These are phyloP conservation scores for Hydrotaea diabolus DNA, from an alignment of 2,888 invertebrate species.

Conservation along the genomic window DNA sequence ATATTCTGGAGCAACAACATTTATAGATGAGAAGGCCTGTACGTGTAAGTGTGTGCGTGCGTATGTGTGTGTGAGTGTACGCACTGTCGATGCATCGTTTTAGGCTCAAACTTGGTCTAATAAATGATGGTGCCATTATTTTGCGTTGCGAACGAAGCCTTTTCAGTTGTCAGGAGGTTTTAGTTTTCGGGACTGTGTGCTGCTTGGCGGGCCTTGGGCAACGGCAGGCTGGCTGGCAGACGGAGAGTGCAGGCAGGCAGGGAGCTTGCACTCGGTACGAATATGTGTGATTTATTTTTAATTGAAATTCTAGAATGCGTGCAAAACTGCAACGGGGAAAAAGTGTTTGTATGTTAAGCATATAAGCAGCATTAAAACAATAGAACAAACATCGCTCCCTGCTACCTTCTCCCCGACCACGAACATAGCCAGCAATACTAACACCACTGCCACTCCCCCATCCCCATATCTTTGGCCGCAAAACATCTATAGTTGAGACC, in stretches of 20 bases:
- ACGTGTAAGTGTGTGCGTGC: neutral
- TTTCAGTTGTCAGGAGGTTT: constrained; percentile 66
- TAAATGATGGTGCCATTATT: constrained; percentile 66
- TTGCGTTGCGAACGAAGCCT: constrained; percentile 65
- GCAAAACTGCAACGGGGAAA: constrained; percentile 71
- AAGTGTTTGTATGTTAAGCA: constrained; percentile 56
- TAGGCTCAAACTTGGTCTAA: constrained; percentile 65
- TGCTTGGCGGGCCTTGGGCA: constrained; percentile 49
- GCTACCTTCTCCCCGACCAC: neutral
- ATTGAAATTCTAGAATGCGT: constrained; percentile 81
- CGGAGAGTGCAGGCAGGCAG: neutral
- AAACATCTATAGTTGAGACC: constrained; percentile 54
- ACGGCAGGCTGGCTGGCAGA: constrained; percentile 1
- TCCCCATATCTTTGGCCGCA: neutral
- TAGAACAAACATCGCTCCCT: constrained; percentile 54
- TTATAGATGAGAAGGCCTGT: neutral
- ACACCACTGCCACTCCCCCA: neutral
- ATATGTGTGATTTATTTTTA: constrained; percentile 81
- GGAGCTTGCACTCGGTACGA: constrained; percentile 64
- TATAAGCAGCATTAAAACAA: constrained; percentile 67
- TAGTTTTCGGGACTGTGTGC: constrained; percentile 54
- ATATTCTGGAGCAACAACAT: constrained; percentile 23
- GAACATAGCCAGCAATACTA: constrained; percentile 24
- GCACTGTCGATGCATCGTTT: constrained; percentile 63
- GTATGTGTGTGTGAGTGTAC: constrained; percentile 13